These are phyloP conservation scores for Macrosiphum euphorbiae DNA, from an alignment of 2,888 invertebrate genomes.

Conservation along the genomic window DNA sequence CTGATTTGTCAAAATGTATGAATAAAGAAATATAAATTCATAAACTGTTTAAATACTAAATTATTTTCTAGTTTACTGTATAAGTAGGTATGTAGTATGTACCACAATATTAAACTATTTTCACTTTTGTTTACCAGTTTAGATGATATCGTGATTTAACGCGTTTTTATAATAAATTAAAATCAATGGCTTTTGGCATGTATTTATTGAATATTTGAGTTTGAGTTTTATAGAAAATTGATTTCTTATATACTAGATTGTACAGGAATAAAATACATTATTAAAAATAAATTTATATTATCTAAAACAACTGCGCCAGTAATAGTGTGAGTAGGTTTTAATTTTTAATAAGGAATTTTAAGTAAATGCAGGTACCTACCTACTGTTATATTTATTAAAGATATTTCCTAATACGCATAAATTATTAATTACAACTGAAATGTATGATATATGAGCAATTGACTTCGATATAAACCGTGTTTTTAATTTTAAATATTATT, in stretches of 20 bases:
- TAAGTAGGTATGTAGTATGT: background rate
- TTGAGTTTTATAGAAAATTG: background rate
- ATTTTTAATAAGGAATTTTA: background rate
- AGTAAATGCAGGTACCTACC: background rate
- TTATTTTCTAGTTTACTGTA: background rate
- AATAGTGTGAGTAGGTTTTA: background rate
- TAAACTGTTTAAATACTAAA: background rate
- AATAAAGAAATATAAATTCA: background rate
- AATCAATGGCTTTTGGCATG: background rate
- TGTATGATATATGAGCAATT: background rate
- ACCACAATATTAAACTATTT: background rate
- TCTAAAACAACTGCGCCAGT: background rate
- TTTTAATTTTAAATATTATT: slow-evolving; percentile 2
- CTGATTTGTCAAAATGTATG: background rate
- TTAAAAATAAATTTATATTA: background rate
- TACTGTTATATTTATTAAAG: background rate
- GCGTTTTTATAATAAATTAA: background rate
- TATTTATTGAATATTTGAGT: background rate
- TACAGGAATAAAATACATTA: background rate
- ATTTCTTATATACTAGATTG: background rate
- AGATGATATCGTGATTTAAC: background rate
- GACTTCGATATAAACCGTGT: background rate
- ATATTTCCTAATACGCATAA: background rate
- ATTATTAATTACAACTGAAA: background rate
- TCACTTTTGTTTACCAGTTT: background rate